Base-by-base conservation (phyloP, 2,113 vertebrate genomes). In the Leucosticte australis region DNA sequence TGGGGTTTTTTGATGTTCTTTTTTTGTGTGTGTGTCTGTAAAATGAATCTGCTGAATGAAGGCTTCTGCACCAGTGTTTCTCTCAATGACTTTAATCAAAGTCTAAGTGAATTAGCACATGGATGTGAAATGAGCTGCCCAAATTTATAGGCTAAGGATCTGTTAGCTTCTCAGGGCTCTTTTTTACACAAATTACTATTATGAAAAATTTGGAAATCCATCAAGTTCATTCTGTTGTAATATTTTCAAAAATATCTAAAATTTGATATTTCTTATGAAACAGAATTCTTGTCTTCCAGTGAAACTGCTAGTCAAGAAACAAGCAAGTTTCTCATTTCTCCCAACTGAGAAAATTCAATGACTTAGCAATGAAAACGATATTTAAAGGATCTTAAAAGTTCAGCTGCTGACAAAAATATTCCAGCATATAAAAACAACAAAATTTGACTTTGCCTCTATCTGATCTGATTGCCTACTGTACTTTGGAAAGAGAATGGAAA, bases 1-100 rank as follows among this genome's bases (percentile, higher is more conserved):
- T 2, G 1, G 17, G 4, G 0, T 4, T 6, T 55, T 85, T 71
- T 53, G 7, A 6, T 77, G 12, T 4, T 42, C 22, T 69, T 5
- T 59, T 21, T 17, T 2, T 35, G 6, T 13, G 6, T 13, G 53
- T 56, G 33, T 27, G 24, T 31, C 28, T 46, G 13, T 11, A 46
- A 90, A 68, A 74, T 6, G 10, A 16, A 47, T 57, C 16, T 76
- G 16, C 16, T 73, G 44, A 75, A 73, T 26, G 22, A 80, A 83
- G 55, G 7, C 2, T 75, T 68, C 60, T 28, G 13, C 30, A 42
- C 2, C 22, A 20, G 9, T 23, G 20, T 73, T 87, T 53, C 46
- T 71, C 8, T 41, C 41, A 46, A 46, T 11, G 4, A 55, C 8
- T 31, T 15, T 49, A 46, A 56, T 62, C n/a, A 35, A 91, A n/a